Percentiles rank a stretch among this genome's conserved stretches.
phyloP scores from a whole-genome alignment of 2,888 invertebrate genomes.

The Clunio marinus region DNA sequence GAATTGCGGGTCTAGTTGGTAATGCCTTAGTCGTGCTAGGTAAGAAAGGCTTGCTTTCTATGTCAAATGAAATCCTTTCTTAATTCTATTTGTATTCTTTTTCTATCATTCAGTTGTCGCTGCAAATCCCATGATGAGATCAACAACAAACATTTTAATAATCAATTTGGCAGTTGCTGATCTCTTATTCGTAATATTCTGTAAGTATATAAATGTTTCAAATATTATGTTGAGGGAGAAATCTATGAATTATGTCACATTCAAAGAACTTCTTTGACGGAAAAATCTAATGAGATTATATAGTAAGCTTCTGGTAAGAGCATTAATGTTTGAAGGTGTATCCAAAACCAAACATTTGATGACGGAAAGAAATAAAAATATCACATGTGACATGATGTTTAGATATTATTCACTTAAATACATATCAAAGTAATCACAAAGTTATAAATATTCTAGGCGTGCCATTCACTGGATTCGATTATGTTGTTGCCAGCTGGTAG shows the following conservation, averaged over 20 bases:
- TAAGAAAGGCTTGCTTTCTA: conserved; percentile 45
- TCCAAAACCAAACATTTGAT: neutral
- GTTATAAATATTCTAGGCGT: conserved; percentile 51
- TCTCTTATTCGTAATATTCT: conserved; percentile 83
- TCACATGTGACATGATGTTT: no score
- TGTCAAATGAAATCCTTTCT: neutral
- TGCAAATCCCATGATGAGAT: conserved; percentile 84
- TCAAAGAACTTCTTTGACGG: no score
- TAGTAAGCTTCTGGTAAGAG: no score
- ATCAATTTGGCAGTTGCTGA: conserved; percentile 86
- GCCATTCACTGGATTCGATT: conserved; percentile 87
- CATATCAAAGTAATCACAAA: neutral
- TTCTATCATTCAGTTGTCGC: conserved; percentile 60
- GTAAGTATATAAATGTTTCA: conserved; percentile 47
- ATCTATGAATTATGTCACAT: no score
- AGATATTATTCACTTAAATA: no score
- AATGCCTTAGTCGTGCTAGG: conserved; percentile 79
- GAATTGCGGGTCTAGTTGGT: conserved; percentile 81
- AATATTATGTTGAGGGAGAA: neutral
- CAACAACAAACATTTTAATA: conserved; percentile 86
- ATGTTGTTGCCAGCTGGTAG: conserved; percentile 73
- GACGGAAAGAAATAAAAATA: neutral
- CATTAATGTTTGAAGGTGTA: no score
- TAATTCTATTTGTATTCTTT: neutral
- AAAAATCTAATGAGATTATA: no score